A percentile compares a stretch with the other conserved stretches of the same genome.
Conservation (phyloP, 2,888 invertebrate genomes). For the Drosophila mimetica region DNA sequence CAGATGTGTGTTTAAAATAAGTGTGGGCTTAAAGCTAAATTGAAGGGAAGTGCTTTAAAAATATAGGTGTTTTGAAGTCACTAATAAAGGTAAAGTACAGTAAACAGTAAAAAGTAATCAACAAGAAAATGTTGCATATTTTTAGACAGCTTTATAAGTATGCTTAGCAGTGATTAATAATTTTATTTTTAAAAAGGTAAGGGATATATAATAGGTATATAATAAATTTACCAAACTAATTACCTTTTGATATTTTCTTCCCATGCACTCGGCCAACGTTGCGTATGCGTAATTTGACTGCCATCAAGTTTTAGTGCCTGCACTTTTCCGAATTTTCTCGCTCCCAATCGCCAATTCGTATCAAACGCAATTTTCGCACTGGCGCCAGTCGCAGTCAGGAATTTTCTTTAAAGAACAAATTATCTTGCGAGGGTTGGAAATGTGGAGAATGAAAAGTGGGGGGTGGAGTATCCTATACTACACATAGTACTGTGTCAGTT, state of each 20-base stretch:
- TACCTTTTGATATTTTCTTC: not conserved
- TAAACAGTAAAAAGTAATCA: no score
- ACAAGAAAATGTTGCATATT: no score
- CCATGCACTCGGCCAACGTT: constrained; percentile 20
- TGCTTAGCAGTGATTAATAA: no score
- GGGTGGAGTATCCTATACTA: constrained; percentile 6
- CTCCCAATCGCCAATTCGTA: constrained; percentile 25
- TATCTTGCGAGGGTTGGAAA: constrained; percentile 39
- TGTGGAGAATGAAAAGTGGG: constrained; percentile 3
- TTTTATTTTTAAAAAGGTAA: no score
- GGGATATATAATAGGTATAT: not conserved
- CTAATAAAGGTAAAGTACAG: no score
- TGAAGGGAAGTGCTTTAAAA: no score
- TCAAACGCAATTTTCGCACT: constrained; percentile 42
- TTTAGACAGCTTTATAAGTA: no score
- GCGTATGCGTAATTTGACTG: constrained; percentile 51
- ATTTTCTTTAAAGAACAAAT: constrained; percentile 44
- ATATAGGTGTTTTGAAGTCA: no score
- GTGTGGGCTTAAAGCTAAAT: no score
- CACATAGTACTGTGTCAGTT: constrained; percentile 56
- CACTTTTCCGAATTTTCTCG: constrained; percentile 24
- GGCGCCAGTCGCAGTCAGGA: constrained; percentile 62
- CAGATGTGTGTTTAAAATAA: not conserved
- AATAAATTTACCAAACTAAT: not conserved
- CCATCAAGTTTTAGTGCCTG: constrained; percentile 31